Evolutionary conservation across 2,888 invertebrate genomes (phyloP), one percentile per base, ranked within the genome.

Genomic region (Idaea biselata): DNA sequence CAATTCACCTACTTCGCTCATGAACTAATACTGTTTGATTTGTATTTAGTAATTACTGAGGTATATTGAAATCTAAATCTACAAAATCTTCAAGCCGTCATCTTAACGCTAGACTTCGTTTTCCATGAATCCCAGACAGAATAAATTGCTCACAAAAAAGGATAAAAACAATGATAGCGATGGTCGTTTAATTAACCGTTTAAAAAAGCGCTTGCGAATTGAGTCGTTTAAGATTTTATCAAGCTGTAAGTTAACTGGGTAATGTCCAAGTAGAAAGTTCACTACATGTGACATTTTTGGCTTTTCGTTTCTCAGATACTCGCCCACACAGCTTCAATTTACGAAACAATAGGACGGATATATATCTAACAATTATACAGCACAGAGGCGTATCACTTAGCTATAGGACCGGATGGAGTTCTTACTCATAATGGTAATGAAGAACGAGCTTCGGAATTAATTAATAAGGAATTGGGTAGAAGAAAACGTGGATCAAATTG

Each of bases 291-390:
- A 65, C 69, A 67, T 73, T 66, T 69, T 60, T 66, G 66, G 69
- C 73, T 78, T 76, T 73, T 69, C 69, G 70, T 71, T 66, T 63
- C 72, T 71, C 76, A 74, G 75, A 72, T 71, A 72, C 61, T 69
- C 76, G 68, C 80, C 80, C 78, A 82, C 81, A 73, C 62, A 61
- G 71, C 58, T 67, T 69, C 75, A 79, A 80, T 82, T n/a, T 76
- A 75, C 67, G 75, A 68, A 78, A 82, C 82, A 83, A 81, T 78
- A 69, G 68, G 72, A 70, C 65, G 64, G 73, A 76, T 77, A 44
- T 69, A 63, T 67, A 73, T 76, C 70, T 75, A 71, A 65, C 71
- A 67, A 71, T 69, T 70, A 74, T 32, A 59, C 16, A 55, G 63
- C n/a, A 55, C 17, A 16, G 55, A 44, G 55, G 17, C 55, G 16